Evolutionary conservation across 2,113 vertebrate genomes (phyloP), one percentile per base, ranked within the genome.

Genomic region (Eurypyga helias): DNA sequence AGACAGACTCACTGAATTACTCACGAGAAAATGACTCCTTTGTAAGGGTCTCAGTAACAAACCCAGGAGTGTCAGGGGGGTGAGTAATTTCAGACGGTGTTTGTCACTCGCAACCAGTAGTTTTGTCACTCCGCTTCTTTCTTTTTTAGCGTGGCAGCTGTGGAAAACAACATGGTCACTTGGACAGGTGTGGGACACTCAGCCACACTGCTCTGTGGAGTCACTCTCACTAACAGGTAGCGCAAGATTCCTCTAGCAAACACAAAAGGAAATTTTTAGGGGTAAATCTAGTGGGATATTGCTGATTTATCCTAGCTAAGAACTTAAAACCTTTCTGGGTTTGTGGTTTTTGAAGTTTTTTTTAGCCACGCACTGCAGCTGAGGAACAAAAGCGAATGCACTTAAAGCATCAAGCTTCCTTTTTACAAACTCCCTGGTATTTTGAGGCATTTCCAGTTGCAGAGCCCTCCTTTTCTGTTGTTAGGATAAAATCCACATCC

Each of bases 1-100:
- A 97, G 92, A 93, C 83, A 73, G 73, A 82, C 46, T 18, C 71
- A 88, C 92, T 86, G 72, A 79, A 49, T 87, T 91, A 84, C 88
- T 83, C 85, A 90, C 29, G 82, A 72, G 80, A 60, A 93, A 96
- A 91, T 92, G 9, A 84, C 61, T 94, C 45, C 52, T 79, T 94
- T 89, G 24, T 67, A 64, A 77, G 26, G 29, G 51, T 82, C 51
- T 87, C 13, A 2, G 38, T 31, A 79, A 71, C 65, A 93, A 82
- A 92, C 45, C 51, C 21, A 12, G 36, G 72, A 69, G 70, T 25
- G 51, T 72, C 72, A n/a, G 49, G 31, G 43, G 12, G 7, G 6
- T 48, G 72, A 89, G 34, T 84, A 20, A 89, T 82, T 94, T 92
- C 31, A 58, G 55, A 66, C 9, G n/a, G 55, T 15, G 25, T 80